A percentile compares a stretch with the other conserved stretches of the same genome.
Conservation (phyloP, 2,113 vertebrate species). For the Hiodon alosoides region DNA sequence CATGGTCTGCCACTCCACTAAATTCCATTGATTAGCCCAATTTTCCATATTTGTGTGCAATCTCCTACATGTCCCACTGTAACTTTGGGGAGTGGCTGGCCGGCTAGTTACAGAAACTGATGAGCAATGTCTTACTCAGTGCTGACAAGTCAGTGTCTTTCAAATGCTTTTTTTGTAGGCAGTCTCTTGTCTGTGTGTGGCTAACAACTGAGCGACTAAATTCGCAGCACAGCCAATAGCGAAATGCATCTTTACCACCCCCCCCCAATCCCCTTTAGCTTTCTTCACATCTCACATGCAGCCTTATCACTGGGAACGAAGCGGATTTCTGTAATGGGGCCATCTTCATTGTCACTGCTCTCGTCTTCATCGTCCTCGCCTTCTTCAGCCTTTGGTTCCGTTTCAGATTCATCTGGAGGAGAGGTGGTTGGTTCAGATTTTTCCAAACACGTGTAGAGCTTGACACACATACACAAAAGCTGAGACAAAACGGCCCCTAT, state of each 20-base stretch:
- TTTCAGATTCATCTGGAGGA: slow-evolving; percentile 73
- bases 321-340: slow-evolving; percentile 83
- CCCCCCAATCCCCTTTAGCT: background rate
- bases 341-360: slow-evolving; percentile 65
- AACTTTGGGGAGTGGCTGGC: too few species aligned
- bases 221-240: background rate
- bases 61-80: too few species aligned
- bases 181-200: too few species aligned
- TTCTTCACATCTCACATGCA: slow-evolving; percentile 69
- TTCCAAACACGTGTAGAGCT: background rate
- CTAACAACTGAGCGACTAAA: too few species aligned
- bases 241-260: background rate
- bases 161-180: too few species aligned
- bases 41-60: too few species aligned
- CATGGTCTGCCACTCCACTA: too few species aligned
- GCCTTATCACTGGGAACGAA: slow-evolving; percentile 86
- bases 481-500: background rate
- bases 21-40: too few species aligned
- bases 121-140: too few species aligned
- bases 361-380: slow-evolving; percentile 54
- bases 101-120: too few species aligned
- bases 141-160: too few species aligned
- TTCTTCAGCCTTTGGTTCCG: slow-evolving; percentile 64
- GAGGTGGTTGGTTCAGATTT: background rate
- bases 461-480: background rate